A percentile compares a stretch with the other conserved stretches of the same genome.
Evolutionary conservation across 2,113 vertebrate species (phyloP).

Genomic region (Paedocypris sp.): DNA sequence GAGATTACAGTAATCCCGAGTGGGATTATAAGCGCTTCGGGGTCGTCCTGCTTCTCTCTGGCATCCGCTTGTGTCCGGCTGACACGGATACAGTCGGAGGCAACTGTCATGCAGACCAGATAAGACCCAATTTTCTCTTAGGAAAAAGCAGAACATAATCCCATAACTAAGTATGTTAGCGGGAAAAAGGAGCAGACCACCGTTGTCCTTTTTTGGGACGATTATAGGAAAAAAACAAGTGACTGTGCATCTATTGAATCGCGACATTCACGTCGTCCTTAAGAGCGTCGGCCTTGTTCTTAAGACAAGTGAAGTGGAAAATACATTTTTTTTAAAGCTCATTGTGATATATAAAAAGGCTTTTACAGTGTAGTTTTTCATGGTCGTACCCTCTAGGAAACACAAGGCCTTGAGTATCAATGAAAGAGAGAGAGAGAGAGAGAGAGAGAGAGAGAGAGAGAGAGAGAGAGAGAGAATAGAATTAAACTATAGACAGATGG

Average conservation of each 20-base stretch:
- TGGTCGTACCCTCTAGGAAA: neutral
- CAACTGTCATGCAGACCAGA: neutral
- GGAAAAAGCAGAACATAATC: constrained; percentile 15
- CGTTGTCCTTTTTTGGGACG: neutral
- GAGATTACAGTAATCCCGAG: constrained; percentile 19
- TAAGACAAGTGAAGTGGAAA: constrained; percentile 15
- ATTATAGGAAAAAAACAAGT: neutral
- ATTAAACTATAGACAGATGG: no score
- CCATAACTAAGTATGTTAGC: neutral
- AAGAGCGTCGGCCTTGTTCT: neutral
- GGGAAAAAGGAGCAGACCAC: neutral
- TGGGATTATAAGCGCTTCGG: constrained; percentile 21
- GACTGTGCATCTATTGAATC: neutral
- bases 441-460: neutral
- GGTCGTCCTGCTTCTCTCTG: neutral
- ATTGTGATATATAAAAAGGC: constrained; percentile 11
- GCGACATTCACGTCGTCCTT: constrained; percentile 8
- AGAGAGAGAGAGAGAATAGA: neutral
- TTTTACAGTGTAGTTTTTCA: constrained; percentile 2
- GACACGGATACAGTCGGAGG: neutral
- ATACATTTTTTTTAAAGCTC: constrained; percentile 6
- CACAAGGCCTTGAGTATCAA: neutral
- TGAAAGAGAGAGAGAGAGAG: neutral
- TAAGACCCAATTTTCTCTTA: constrained; percentile 13
- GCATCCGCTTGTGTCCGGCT: neutral